phyloP scores from a whole-genome alignment of 2,797 vertebrate species.

The Chelonia mydas region DNA sequence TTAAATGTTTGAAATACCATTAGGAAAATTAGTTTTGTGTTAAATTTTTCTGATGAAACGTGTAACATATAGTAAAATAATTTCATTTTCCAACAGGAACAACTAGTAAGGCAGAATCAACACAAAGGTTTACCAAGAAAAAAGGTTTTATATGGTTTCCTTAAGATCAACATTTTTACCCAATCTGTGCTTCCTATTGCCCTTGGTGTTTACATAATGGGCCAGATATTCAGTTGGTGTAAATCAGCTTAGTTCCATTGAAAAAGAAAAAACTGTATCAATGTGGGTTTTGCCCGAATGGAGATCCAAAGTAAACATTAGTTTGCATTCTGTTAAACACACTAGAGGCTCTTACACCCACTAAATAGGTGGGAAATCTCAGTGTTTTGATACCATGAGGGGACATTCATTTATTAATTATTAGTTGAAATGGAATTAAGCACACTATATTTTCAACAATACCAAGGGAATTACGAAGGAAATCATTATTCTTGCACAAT shows the following conservation, averaged over 20 bases:
- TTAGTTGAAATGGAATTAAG: neutral
- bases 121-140: rapidly evolving
- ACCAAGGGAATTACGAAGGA: neutral
- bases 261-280: rapidly evolving
- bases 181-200: neutral
- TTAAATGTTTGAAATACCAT: neutral
- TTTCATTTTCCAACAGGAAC: neutral
- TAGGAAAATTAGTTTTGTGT: conserved; percentile 33
- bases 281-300: rapidly evolving
- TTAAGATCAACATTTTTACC: neutral
- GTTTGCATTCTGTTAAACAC: neutral
- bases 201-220: neutral
- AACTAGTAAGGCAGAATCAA: neutral
- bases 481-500: neutral
- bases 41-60: neutral
- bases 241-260: rapidly evolving
- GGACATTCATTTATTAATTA: neutral
- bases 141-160: neutral
- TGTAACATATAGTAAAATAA: neutral
- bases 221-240: rapidly evolving
- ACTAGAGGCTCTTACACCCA: neutral
- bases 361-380: neutral
- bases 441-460: rapidly evolving
- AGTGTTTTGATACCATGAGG: neutral
- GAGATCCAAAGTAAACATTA: rapidly evolving